These are phyloP conservation scores for Oreochromis mossambicus DNA, from an alignment of 2,797 vertebrate species.

Conservation along the genomic window DNA sequence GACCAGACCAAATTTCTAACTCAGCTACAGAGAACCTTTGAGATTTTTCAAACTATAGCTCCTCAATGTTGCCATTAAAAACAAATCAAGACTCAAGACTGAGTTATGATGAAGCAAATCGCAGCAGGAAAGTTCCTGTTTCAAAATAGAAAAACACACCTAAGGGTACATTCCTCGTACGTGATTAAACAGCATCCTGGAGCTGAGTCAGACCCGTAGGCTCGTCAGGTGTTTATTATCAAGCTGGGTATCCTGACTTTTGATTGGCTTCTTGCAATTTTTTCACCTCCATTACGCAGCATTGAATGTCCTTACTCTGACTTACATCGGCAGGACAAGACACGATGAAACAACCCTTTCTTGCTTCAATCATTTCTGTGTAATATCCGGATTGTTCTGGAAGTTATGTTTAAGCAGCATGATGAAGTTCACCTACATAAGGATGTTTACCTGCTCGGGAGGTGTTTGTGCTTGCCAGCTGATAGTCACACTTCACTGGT, in stretches of 20 bases:
- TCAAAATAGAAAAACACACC: conserved; percentile 41
- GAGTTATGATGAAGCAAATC: not conserved
- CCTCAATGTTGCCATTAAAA: not conserved
- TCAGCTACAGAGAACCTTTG: rapidly evolving
- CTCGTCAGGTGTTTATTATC: conserved; percentile 5
- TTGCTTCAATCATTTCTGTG: not conserved
- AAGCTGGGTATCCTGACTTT: not conserved
- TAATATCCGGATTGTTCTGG: not conserved
- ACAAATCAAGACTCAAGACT: not conserved
- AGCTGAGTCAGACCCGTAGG: conserved; percentile 27
- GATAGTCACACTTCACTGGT: not conserved
- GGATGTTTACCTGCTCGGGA: not conserved
- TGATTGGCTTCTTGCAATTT: not conserved
- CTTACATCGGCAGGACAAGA: conserved; percentile 15
- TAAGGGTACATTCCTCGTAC: conserved; percentile 30
- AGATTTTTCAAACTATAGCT: not conserved
- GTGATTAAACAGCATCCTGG: conserved; percentile 39
- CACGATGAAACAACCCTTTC: not conserved
- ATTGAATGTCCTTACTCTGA: conserved; percentile 11
- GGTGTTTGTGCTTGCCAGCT: conserved; percentile 5
- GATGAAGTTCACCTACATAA: not conserved
- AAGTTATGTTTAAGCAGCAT: not conserved
- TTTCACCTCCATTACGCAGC: conserved; percentile 5
- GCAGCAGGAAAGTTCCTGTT: not conserved
- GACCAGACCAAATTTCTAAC: not conserved